Evolutionary conservation across 2,113 vertebrate species (phyloP).

Genomic region (Prolemur simus): DNA sequence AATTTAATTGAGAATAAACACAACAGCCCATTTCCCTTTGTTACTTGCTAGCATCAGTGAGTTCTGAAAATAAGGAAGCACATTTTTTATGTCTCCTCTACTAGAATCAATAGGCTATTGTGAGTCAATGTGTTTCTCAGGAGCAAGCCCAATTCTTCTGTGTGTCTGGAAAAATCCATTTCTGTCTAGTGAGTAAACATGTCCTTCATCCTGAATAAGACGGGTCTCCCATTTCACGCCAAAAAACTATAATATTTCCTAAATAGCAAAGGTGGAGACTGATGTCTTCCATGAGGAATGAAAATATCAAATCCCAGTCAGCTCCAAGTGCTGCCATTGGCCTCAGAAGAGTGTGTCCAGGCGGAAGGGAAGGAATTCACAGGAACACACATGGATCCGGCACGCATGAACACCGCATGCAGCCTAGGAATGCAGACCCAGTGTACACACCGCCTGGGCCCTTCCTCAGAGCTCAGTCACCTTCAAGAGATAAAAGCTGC

Average conservation of each 20-base stretch:
- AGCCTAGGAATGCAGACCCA: background rate
- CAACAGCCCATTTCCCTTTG: background rate
- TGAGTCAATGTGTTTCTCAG: background rate
- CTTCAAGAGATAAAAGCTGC: background rate
- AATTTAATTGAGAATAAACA: background rate
- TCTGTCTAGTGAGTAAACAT: too few relatives aligned
- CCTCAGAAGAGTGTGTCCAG: background rate
- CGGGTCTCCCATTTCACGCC: background rate
- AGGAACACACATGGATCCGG: too few relatives aligned
- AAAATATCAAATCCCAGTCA: background rate
- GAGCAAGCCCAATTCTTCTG: background rate
- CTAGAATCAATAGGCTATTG: background rate
- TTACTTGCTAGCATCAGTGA: too few relatives aligned
- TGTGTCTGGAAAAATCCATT: background rate
- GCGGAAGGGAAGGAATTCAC: background rate
- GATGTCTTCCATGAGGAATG: background rate
- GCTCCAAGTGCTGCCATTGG: fast-evolving
- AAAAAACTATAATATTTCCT: background rate
- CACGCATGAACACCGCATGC: too few relatives aligned
- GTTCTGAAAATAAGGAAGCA: background rate
- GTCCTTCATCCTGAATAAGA: background rate
- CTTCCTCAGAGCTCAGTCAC: background rate
- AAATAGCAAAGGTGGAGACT: too few relatives aligned
- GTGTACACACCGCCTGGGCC: fast-evolving
- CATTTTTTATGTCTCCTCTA: background rate